These are phyloP conservation scores for Drosophila cracens DNA, from an alignment of 2,888 invertebrate species.

Conservation along the genomic window DNA sequence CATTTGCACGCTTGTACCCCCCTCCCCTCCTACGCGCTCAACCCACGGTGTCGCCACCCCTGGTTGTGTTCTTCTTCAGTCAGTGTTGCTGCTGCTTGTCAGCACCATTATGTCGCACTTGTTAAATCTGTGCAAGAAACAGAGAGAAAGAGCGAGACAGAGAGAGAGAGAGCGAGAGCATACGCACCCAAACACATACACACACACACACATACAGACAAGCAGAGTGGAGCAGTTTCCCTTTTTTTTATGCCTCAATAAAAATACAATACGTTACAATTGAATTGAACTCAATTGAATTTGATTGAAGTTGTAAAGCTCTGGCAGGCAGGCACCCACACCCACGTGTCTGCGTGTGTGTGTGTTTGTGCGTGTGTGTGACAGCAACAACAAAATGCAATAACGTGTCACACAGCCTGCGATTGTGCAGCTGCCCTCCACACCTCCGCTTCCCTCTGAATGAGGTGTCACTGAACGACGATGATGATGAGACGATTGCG, in stretches of 20 bases:
- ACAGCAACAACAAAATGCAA: slow-evolving; percentile 68
- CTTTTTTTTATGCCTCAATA: slow-evolving; percentile 78
- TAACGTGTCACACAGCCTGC: slow-evolving; percentile 55
- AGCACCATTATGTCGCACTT: slow-evolving; percentile 79
- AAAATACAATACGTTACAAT: slow-evolving; percentile 81
- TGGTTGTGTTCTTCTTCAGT: background rate
- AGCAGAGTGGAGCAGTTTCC: slow-evolving; percentile 47
- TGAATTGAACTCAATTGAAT: slow-evolving; percentile 81
- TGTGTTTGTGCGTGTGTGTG: slow-evolving; percentile 13
- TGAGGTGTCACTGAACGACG: slow-evolving; percentile 55
- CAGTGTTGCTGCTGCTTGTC: slow-evolving; percentile 57
- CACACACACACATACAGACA: slow-evolving; percentile 26
- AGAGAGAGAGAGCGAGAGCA: slow-evolving; percentile 16
- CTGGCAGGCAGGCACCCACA: slow-evolving; percentile 51
- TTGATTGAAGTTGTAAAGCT: slow-evolving; percentile 81
- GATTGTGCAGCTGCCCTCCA: background rate
- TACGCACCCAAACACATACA: slow-evolving; percentile 29
- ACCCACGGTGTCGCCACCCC: background rate
- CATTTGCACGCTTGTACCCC: slow-evolving; percentile 51
- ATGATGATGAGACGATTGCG: slow-evolving; percentile 12
- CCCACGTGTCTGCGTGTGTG: slow-evolving; percentile 10
- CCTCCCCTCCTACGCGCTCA: background rate
- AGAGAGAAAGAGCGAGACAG: background rate
- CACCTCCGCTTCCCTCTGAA: slow-evolving; percentile 17
- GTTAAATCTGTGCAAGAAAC: slow-evolving; percentile 62